phyloP scores from a whole-genome alignment of 2,888 invertebrate species.

The Rhopalosiphum nymphaeae region DNA sequence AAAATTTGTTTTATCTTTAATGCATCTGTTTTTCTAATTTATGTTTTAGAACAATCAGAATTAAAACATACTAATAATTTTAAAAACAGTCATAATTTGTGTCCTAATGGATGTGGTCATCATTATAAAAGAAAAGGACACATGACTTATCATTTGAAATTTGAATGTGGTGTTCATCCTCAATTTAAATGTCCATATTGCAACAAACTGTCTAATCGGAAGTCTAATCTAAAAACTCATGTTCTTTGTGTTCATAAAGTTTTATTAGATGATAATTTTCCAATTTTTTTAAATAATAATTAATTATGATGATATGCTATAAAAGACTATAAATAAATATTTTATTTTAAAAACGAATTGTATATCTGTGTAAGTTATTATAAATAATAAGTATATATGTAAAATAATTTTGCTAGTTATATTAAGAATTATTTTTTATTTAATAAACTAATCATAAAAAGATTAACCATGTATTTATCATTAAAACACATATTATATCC shows the following conservation, averaged over 20 bases:
- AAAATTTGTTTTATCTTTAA: not conserved
- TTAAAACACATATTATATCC: not conserved
- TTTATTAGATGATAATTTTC: not conserved
- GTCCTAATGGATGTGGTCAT: slow-evolving; percentile 63
- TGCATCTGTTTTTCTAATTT: not conserved
- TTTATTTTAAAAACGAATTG: not conserved
- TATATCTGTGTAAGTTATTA: not conserved
- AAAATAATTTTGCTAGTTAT: too few relatives aligned
- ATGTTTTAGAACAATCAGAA: not conserved
- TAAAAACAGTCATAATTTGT: not conserved
- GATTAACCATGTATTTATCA: not conserved
- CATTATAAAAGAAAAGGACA: slow-evolving; percentile 61
- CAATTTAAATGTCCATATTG: slow-evolving; percentile 18
- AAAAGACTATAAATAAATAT: not conserved
- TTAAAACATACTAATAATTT: not conserved
- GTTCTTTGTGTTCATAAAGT: not conserved
- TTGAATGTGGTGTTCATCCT: slow-evolving; percentile 18
- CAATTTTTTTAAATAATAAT: not conserved
- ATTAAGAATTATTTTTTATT: not conserved
- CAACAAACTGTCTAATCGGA: not conserved
- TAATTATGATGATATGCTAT: not conserved
- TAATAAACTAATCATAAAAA: not conserved
- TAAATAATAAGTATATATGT: not conserved
- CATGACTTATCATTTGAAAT: slow-evolving; percentile 21
- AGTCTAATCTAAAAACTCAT: not conserved